phyloP scores from a whole-genome alignment of 2,888 invertebrate genomes.

The Zelleria hepariella region DNA sequence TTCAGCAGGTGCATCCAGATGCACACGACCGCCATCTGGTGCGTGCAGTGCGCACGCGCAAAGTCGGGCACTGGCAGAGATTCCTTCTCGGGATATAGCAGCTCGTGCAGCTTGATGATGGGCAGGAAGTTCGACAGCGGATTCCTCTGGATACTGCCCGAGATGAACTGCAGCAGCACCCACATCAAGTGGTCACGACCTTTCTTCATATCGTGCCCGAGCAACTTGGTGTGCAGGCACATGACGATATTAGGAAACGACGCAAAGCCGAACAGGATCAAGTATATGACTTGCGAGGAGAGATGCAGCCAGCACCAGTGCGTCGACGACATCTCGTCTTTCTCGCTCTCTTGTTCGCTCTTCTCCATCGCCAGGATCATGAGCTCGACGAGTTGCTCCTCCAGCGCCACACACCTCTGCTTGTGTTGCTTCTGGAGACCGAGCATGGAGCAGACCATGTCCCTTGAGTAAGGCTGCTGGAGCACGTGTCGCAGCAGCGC shows the following conservation, averaged over 20 bases:
- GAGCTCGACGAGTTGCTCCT: conserved; percentile 93
- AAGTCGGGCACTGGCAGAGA: conserved; percentile 91
- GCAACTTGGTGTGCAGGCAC: conserved; percentile 87
- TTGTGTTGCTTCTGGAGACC: conserved; percentile 94
- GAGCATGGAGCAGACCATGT: conserved; percentile 96
- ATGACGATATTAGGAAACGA: conserved; percentile 94
- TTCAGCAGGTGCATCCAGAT: conserved; percentile 97
- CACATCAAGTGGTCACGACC: conserved; percentile 99
- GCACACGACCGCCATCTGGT: conserved; percentile 94
- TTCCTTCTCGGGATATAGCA: conserved; percentile 93
- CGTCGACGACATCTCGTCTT: conserved; percentile 74
- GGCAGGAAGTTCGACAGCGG: conserved; percentile 90
- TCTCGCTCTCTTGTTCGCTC: conserved; percentile 79
- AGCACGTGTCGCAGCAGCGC: conserved; percentile 89
- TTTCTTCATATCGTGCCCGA: conserved; percentile 85
- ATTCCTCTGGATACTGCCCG: conserved; percentile 95
- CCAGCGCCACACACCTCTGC: conserved; percentile 88
- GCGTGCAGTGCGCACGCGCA: conserved; percentile 86
- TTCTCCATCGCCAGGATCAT: conserved; percentile 94
- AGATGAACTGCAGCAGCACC: conserved; percentile 96
- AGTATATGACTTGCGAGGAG: conserved; percentile 94
- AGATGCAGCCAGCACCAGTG: conserved; percentile 94
- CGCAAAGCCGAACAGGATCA: conserved; percentile 94
- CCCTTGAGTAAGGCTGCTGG: conserved; percentile 95
- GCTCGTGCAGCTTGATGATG: conserved; percentile 90